Evolutionary conservation across 2,113 vertebrate genomes (phyloP).

Genomic region (Nesoenas mayeri): DNA sequence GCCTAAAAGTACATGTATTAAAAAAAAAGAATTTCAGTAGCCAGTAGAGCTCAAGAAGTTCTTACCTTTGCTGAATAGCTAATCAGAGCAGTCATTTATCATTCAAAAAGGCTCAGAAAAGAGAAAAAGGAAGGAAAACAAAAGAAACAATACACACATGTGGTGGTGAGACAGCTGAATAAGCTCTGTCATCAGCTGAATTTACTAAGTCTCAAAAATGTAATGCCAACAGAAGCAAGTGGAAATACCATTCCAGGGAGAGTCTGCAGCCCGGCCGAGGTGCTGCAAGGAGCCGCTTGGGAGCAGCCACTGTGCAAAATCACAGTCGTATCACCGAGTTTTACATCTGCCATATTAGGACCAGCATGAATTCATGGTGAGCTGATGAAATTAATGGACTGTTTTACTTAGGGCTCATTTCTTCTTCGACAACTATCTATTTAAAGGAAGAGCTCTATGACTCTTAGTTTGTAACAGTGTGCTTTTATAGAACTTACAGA

Average conservation of each 20-base stretch:
- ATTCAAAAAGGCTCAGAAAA: conserved; percentile 22
- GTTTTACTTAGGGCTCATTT: conserved; percentile 22
- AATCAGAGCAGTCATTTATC: not conserved
- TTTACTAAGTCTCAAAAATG: not conserved
- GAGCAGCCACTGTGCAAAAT: not conserved
- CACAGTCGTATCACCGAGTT: not conserved
- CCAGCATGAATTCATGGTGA: not conserved
- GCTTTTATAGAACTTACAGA: not conserved
- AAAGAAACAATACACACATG: not conserved
- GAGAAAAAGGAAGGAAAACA: not conserved
- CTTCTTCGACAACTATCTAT: not conserved
- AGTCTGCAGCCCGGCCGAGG: not conserved
- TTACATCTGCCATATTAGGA: not conserved
- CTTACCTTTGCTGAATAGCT: conserved; percentile 37
- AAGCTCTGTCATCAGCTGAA: not conserved
- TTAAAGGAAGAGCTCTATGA: not conserved
- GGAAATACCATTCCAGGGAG: not conserved
- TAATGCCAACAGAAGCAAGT: not conserved
- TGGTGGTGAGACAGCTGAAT: not conserved
- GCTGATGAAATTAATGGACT: conserved; percentile 21
- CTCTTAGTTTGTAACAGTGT: rapidly evolving
- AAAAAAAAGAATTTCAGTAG: conserved; percentile 25
- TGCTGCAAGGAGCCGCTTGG: not conserved
- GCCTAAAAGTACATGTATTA: conserved; percentile 4
- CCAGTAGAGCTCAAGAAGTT: not conserved